phyloP scores from a whole-genome alignment of 2,797 vertebrate species.

The Brotula barbata region DNA sequence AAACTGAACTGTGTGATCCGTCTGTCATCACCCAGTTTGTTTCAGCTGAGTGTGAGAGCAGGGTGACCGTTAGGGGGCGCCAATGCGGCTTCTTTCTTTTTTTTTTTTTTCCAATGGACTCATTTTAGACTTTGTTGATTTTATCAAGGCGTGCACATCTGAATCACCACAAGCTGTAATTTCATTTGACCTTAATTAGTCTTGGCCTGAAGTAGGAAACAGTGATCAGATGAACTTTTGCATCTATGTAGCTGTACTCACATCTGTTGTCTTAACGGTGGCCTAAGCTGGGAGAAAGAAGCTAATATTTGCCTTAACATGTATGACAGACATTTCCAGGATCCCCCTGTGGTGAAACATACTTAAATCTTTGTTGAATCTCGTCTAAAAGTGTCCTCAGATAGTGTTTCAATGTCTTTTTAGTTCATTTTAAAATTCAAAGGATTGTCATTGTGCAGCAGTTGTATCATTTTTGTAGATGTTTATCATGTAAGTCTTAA shows the following conservation, averaged over 20 bases:
- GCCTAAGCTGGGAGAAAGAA: constrained; percentile 48
- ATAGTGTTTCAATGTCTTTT: constrained; percentile 53
- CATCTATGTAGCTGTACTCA: constrained; percentile 48
- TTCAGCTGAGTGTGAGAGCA: constrained; percentile 8
- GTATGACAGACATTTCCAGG: constrained; percentile 55
- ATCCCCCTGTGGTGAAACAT: constrained; percentile 28
- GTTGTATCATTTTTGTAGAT: constrained; percentile 41
- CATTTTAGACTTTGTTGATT: background rate
- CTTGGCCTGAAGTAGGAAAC: constrained; percentile 34
- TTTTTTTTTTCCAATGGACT: background rate
- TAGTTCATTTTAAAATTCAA: constrained; percentile 47
- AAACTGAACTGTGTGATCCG: constrained; percentile 41
- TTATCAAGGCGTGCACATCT: constrained; percentile 22
- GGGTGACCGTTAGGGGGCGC: background rate
- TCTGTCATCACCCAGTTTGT: constrained; percentile 21
- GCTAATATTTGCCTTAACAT: constrained; percentile 64
- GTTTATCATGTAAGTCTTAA: constrained; percentile 34
- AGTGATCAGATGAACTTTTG: constrained; percentile 36
- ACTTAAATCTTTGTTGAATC: constrained; percentile 28
- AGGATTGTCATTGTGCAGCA: constrained; percentile 44
- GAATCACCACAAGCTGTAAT: constrained; percentile 24
- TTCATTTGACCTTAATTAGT: constrained; percentile 33
- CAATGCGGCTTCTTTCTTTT: constrained; percentile 1
- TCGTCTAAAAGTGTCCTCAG: constrained; percentile 32
- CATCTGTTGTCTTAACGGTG: constrained; percentile 58